Percentiles rank a stretch among this genome's conserved stretches.
Evolutionary conservation across 1,140 invertebrate genomes (phyloP).

Genomic region (Micrasema longulum): DNA sequence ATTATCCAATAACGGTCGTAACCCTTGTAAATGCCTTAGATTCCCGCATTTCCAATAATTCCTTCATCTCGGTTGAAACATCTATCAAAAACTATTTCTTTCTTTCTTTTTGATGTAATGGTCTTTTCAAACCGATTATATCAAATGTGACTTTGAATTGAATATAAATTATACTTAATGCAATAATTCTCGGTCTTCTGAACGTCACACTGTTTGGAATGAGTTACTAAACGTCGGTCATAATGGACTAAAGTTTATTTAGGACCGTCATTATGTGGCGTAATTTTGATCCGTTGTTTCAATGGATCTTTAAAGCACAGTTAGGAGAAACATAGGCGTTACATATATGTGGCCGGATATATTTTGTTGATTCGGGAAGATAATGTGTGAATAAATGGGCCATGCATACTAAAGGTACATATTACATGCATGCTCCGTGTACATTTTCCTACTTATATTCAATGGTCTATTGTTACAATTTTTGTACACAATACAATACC

Average conservation of each 20-base stretch:
- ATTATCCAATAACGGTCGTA: no score
- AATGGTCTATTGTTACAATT: constrained; percentile 30
- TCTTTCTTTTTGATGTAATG: no score
- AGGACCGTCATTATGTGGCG: constrained; percentile 12
- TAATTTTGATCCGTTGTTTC: constrained; percentile 22
- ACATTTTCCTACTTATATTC: constrained; percentile 3
- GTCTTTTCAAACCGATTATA: no score
- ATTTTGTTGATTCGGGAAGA: constrained; percentile 36
- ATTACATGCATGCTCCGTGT: constrained; percentile 11
- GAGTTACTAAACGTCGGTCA: background rate
- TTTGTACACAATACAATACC: constrained; percentile 8
- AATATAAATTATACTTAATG: no score
- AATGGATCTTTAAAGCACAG: constrained; percentile 25
- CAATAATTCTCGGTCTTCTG: no score
- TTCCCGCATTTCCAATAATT: no score
- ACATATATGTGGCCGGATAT: constrained; percentile 32
- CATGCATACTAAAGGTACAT: constrained; percentile 20
- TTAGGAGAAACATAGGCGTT: constrained; percentile 25
- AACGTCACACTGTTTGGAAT: no score
- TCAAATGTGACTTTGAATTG: no score
- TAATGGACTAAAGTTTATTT: constrained; percentile 26
- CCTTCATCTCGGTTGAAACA: no score
- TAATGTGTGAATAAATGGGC: constrained; percentile 34
- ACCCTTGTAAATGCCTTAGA: no score
- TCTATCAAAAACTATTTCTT: no score